Percentiles rank a stretch among this genome's conserved stretches.
phyloP scores from a whole-genome alignment of 2,797 vertebrate genomes.

The Podarcis siculus region DNA sequence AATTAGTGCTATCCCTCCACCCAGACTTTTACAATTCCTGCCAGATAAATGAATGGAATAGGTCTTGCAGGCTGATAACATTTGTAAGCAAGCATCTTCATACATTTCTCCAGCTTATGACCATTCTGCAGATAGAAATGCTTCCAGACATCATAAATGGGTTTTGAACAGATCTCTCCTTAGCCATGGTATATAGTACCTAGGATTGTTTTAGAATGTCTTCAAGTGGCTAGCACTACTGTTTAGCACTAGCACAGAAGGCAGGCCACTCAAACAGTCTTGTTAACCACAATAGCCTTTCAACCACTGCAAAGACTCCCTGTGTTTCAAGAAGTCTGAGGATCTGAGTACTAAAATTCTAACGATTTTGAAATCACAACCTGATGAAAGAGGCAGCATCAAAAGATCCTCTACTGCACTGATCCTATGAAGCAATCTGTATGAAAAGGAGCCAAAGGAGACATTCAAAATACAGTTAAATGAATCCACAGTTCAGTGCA shows the following conservation, averaged over 20 bases:
- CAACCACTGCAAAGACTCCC: neutral
- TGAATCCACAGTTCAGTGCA: neutral
- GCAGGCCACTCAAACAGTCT: neutral
- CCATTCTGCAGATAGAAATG: neutral
- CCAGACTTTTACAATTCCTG: neutral
- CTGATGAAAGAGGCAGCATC: neutral
- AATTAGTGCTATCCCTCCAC: neutral
- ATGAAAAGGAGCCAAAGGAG: neutral
- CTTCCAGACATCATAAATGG: neutral
- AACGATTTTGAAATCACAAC: constrained; percentile 10
- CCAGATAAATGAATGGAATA: neutral
- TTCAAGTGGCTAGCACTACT: neutral
- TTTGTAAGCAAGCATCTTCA: neutral
- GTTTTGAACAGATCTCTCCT: neutral
- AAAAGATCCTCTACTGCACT: neutral
- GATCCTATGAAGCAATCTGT: neutral
- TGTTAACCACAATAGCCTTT: neutral
- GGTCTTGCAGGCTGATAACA: neutral
- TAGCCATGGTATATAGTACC: neutral
- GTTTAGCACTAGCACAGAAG: neutral
- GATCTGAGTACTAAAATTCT: neutral
- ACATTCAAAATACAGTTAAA: constrained; percentile 1
- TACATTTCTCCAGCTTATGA: neutral
- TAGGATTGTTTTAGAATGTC: neutral
- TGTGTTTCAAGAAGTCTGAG: neutral